Evolutionary conservation across 2,888 invertebrate species (phyloP), one percentile per base, ranked within the genome.

Genomic region (Petrophora chlorosata): DNA sequence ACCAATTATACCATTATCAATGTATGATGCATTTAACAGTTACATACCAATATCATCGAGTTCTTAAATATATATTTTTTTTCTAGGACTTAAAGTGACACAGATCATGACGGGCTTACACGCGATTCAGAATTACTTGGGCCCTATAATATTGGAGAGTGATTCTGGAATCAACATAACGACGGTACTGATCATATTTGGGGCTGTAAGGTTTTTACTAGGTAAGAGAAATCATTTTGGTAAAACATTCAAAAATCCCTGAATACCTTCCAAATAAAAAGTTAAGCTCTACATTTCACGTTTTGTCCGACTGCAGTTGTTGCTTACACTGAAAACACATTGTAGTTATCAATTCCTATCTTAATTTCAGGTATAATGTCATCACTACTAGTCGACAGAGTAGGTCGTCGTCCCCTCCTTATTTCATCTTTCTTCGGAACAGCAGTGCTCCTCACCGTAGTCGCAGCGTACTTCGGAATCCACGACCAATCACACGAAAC

Each of bases 361-460:
- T 35, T 13, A 13, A 42, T 81, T 77, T 10, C 76, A 87, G 86
- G 82, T 59, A 58, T 87, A 42, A 63, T 78, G 59, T 76, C 85
- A 15, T 80, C 84, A 9, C 33, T 68, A 1, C 52, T 86, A 10
- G 79, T 77, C 10, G 86, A 85, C 55, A 70, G 69, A 33, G 52
- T 81, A 4, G 92, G 92, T 2, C 81, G 92, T 3, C 83, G 87
- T 2, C 85, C 90, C 0, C 63, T 92, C 0, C 71, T 92, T 0
- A 40, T 91, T 2, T 79, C 75, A 17, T 85, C 92, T 0, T 79
- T 78, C 42, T 40, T 85, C 0, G 79, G 85, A 2, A 77, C 80
- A 0, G 66, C 69, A 0, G 4, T 77, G 0, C 67, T 64, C 0
- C 60, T 82, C 5, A 58, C 49, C 0, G 12, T 71, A 0, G 70